phyloP scores from a whole-genome alignment of 1,140 invertebrate genomes.

The Pantala flavescens region DNA sequence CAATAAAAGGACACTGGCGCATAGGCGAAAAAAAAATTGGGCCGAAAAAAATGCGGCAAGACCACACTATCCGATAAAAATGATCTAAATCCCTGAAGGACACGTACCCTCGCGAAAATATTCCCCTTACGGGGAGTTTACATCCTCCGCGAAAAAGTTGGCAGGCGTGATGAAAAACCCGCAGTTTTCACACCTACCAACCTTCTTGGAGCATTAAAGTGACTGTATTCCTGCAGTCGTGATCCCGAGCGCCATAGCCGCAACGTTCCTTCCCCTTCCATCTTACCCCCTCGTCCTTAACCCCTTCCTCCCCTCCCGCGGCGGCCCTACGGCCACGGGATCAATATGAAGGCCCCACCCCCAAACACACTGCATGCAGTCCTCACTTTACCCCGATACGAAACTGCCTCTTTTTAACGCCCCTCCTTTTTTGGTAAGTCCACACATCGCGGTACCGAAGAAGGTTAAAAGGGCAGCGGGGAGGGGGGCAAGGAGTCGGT shows the following conservation, averaged over 20 bases:
- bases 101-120: no score
- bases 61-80: no score
- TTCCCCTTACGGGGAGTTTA: no score
- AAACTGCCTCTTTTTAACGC: no score
- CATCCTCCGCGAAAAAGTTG: not conserved
- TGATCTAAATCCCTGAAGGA: no score
- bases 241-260: not conserved
- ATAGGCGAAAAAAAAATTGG: no score
- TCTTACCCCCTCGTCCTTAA: not conserved
- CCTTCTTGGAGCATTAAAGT: not conserved
- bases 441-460: not conserved
- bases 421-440: no score
- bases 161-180: not conserved
- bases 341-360: conserved; percentile 2
- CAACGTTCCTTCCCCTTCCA: not conserved
- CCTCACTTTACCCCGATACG: not conserved
- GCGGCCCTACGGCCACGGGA: not conserved
- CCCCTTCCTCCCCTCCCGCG: not conserved
- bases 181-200: conserved; percentile 5
- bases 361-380: not conserved
- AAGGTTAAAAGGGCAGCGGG: not conserved
- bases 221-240: not conserved
- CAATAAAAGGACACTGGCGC: no score
- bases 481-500: not conserved
- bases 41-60: no score